Base-by-base conservation (phyloP, 2,797 vertebrate species). In the Chelmon rostratus region DNA sequence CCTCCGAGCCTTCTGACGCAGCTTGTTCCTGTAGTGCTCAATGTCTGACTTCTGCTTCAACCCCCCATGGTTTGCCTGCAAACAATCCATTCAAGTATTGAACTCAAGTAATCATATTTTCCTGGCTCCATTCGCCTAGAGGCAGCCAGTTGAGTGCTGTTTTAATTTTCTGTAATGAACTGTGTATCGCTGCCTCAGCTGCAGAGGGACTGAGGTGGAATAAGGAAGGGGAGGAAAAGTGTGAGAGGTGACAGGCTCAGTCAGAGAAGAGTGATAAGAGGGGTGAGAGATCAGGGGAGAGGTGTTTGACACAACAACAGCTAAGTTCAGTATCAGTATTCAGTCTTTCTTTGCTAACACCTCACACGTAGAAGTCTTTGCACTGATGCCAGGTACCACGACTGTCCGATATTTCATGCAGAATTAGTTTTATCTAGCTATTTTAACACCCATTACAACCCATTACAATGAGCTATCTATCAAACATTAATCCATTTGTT, bases 11-110 rank as follows among this genome's bases (percentile, higher is more conserved):
- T 99, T 99, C 81, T 98, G 96, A 1, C 98, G 97, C 77, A 99
- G 95, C 87, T 99, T 99, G 93, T 99, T 99, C 87, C 98, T 95
- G 89, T 99, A 99, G 85, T 99, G 98, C 82, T 99, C 98, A 2
- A 99, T 99, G 87, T 99, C 98, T 0, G 98, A 99, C 91, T 99
- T 99, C 94, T 99, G 98, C 90, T 99, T 99, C 87, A 99, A 91
- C 42, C 97, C 98, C 76, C 53, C n/a, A 1, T 97, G 97, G 92
- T 97, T 98, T 44, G 95, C 96, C 98, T 99, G 90, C 5, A 79
- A 57, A 65, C 57, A 58, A 61, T 5, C 23, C 28, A 74, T 44
- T 61, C 10, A 46, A 50, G 11, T 53, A 37, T 44, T 33, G 13
- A 54, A 57, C 19, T 44, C 3, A 46, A 57, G 10, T 16, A 18